A percentile compares a stretch with the other conserved stretches of the same genome.
Conservation (phyloP, 2,888 invertebrate species). For the Oligia strigilis region DNA sequence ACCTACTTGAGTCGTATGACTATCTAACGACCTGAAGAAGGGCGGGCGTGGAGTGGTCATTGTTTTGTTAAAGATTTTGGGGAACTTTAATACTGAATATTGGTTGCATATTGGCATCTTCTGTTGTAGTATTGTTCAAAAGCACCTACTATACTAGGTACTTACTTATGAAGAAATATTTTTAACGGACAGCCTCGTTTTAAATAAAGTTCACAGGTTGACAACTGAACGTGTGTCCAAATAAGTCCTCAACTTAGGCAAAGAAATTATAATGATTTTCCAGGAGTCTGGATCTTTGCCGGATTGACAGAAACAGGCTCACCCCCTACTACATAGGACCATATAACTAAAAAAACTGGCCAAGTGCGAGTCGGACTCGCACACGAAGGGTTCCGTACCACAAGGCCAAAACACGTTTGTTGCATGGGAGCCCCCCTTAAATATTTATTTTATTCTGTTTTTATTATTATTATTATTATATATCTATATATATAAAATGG, state of each 20-base stretch:
- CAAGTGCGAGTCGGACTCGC: too few species aligned
- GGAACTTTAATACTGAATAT: neutral
- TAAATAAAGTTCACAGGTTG: neutral
- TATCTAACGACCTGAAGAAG: constrained; percentile 86
- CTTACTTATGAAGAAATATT: neutral
- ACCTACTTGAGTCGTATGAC: constrained; percentile 88
- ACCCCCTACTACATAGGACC: neutral
- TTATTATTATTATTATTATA: too few species aligned
- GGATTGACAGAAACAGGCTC: neutral
- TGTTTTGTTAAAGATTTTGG: neutral
- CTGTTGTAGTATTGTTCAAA: neutral
- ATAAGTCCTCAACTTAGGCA: neutral
- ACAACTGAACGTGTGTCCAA: neutral
- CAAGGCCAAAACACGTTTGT: too few species aligned
- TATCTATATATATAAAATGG: too few species aligned
- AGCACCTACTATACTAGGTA: neutral
- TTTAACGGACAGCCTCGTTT: neutral
- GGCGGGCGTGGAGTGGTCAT: constrained; percentile 68
- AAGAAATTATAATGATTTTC: neutral
- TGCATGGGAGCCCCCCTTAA: too few species aligned
- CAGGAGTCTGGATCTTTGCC: neutral
- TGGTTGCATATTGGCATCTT: neutral
- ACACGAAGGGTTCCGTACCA: too few species aligned
- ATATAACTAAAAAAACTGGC: neutral
- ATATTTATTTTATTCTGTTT: too few species aligned